Evolutionary conservation across 2,113 vertebrate species (phyloP), one percentile per base, ranked within the genome.

Genomic region (Semicossyphus pulcher): DNA sequence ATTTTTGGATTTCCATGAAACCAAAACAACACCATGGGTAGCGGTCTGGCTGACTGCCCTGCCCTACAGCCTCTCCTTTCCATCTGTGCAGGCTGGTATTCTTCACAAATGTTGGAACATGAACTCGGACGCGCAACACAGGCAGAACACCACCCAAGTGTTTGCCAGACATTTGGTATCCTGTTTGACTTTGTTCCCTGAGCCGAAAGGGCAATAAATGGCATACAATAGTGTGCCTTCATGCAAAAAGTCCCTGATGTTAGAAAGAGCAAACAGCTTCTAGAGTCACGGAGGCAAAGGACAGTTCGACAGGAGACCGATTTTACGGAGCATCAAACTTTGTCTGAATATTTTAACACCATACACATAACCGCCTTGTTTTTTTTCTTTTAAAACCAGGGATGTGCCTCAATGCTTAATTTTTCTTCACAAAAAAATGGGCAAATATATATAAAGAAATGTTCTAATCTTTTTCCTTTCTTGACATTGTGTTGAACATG

Each of bases 1-100:
- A 87, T 89, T 88, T 77, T 72, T 69, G 68, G 58, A 72, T 62
- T 80, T 88, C 77, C 73, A 61, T 25, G 54, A 85, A 88, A 81
- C 44, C 29, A 84, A 47, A 78, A 76, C 51, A 37, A 72, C 32
- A 54, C 31, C 15, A 31, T 12, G 31, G 26, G 14, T 23, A 39
- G 44, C 32, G 11, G 39, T 26, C 62, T 65, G 64, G 42, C 41
- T 4, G n/a, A 12, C 31, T 39, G 48, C 53, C 34, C 25, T 69
- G 23, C 36, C 44, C 52, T 49, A 1, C 69, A 66, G 56, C 68
- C 51, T 72, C 52, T 49, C 57, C 36, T 44, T 14, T 14, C 66
- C 77, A 74, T 76, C 81, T 81, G 76, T 63, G 73, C 69, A n/a
- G 45, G 31, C 37, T 64, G 53, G 70, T 57, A 53, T 48, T 61